Percentiles rank a stretch among this genome's conserved stretches.
phyloP scores from a whole-genome alignment of 2,797 vertebrate genomes.

The Lycodopsis pacificus region DNA sequence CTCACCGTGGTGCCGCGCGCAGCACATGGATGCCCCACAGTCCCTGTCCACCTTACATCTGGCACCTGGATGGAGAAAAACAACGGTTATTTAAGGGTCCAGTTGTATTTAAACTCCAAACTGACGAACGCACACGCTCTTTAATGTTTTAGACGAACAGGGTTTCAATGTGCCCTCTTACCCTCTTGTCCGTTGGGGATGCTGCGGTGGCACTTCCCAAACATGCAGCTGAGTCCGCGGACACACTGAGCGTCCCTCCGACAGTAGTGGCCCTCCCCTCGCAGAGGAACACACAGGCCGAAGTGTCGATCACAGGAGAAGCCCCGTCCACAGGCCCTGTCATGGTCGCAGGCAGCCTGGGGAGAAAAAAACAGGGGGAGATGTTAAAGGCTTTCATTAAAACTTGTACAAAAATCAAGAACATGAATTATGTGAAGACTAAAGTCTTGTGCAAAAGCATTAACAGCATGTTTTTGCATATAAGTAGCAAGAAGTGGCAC shows the following conservation, averaged over 20 bases:
- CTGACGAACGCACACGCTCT: neutral
- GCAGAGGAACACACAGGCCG: slow-evolving; percentile 84
- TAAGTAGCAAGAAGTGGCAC: neutral
- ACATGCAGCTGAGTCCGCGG: slow-evolving; percentile 88
- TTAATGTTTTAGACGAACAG: neutral
- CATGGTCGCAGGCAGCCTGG: slow-evolving; percentile 80
- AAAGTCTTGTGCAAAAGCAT: neutral
- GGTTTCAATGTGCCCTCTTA: slow-evolving; percentile 50
- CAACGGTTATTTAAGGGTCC: neutral
- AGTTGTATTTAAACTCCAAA: too few species aligned
- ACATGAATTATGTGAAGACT: neutral
- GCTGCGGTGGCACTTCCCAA: slow-evolving; percentile 88
- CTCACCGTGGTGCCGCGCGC: slow-evolving; percentile 89
- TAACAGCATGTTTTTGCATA: neutral
- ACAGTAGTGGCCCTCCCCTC: slow-evolving; percentile 86
- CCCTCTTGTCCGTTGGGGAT: slow-evolving; percentile 86
- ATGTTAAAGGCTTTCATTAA: neutral
- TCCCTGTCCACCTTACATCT: slow-evolving; percentile 88
- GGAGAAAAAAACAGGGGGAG: neutral
- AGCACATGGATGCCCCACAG: slow-evolving; percentile 85
- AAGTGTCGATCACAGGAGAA: slow-evolving; percentile 90
- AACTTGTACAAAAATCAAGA: neutral
- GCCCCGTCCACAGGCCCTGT: slow-evolving; percentile 81
- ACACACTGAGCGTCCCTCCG: slow-evolving; percentile 87
- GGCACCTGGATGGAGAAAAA: slow-evolving; percentile 75